Percentiles rank a stretch among this genome's conserved stretches.
Conservation (phyloP, 2,888 invertebrate species). For the Tubulanus polymorphus region DNA sequence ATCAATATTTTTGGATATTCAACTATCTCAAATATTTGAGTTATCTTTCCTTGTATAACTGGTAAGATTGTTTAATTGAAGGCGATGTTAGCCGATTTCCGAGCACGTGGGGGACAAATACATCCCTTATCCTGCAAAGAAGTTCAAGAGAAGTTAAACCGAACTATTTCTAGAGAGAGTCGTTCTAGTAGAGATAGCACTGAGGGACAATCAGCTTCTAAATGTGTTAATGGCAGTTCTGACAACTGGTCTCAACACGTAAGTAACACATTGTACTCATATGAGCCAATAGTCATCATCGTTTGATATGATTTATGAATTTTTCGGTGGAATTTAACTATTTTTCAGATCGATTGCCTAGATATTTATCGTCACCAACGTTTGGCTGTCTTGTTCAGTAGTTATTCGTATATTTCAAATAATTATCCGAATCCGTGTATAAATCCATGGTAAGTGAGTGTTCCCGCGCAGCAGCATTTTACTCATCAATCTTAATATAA, state of each 20-base stretch:
- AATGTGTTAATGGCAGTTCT: no score
- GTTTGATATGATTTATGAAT: neutral
- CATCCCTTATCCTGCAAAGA: conserved; percentile 16
- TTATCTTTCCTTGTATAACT: neutral
- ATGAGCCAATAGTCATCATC: conserved; percentile 4
- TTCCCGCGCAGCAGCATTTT: neutral
- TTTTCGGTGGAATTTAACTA: neutral
- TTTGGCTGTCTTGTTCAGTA: conserved; percentile 83
- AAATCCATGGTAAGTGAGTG: conserved; percentile 69
- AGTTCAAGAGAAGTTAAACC: neutral
- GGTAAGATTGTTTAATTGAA: conserved; percentile 49
- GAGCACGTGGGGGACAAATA: conserved; percentile 75
- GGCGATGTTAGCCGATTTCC: conserved; percentile 74
- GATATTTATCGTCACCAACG: conserved; percentile 63
- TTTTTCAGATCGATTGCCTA: conserved; percentile 47
- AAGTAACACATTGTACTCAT: no score
- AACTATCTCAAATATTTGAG: no score
- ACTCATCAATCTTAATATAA: no score
- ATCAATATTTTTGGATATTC: no score
- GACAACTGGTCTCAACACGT: no score
- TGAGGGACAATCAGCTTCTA: neutral
- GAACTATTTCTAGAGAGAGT: no score
- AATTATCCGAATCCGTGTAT: conserved; percentile 86
- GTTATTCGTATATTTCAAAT: conserved; percentile 70
- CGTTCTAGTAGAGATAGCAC: no score